phyloP scores from a whole-genome alignment of 64 coral and sea anemone genomes.

The Actinia tenebrosa region DNA sequence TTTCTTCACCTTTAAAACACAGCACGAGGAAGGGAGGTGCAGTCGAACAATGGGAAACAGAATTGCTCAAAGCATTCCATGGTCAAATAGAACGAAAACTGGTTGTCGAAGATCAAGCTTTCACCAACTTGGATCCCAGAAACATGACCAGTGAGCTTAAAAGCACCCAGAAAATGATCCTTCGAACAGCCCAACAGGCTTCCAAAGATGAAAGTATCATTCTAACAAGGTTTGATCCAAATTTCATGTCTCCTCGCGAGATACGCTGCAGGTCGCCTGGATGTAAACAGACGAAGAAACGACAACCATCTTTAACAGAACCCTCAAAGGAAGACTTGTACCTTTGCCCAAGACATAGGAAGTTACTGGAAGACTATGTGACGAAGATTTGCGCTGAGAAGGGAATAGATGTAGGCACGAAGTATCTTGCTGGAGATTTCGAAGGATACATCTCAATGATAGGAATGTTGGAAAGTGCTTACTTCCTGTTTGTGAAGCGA shows the following conservation, averaged over 20 bases:
- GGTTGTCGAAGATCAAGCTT: background rate
- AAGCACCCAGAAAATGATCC: constrained; percentile 6
- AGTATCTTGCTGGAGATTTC: background rate
- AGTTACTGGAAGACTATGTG: background rate
- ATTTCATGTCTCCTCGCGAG: constrained; percentile 16
- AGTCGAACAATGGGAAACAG: constrained; percentile 4
- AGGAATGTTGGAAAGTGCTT: constrained; percentile 5
- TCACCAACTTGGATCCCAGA: background rate
- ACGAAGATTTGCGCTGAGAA: constrained; percentile 5
- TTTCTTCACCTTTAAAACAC: background rate
- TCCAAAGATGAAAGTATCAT: constrained; percentile 5
- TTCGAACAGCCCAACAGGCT: constrained; percentile 21
- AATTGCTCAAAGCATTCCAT: background rate
- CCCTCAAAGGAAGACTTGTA: constrained; percentile 36
- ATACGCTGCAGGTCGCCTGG: constrained; percentile 28
- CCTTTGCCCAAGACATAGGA: constrained; percentile 34
- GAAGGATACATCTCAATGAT: constrained; percentile 29
- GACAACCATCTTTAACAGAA: background rate
- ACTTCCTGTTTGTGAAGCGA: background rate
- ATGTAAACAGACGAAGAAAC: constrained; percentile 7
- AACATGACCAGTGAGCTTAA: background rate
- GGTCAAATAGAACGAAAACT: background rate
- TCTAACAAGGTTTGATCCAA: constrained; percentile 45
- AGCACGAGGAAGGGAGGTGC: background rate
- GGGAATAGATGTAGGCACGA: background rate